Evolutionary conservation across 2,113 vertebrate genomes (phyloP).

Genomic region (Arenaria interpres): DNA sequence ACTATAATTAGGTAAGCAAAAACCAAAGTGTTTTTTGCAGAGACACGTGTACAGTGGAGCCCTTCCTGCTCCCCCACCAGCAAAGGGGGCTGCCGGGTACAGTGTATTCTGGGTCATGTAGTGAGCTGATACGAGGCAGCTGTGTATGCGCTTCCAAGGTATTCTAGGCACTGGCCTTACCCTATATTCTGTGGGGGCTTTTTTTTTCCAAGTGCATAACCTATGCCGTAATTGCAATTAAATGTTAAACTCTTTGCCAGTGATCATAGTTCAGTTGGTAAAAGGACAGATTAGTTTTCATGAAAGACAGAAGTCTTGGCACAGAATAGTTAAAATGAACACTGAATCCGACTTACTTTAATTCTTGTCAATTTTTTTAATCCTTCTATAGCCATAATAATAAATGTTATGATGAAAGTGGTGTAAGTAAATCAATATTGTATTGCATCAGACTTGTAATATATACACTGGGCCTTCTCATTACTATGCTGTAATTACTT

Average conservation of each 20-base stretch:
- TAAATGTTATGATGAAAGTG: background rate
- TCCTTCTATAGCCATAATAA: background rate
- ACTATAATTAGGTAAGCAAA: background rate
- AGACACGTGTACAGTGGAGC: fast-evolving
- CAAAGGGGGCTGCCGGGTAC: background rate
- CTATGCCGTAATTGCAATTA: background rate
- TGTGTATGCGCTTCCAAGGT: background rate
- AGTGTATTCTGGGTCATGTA: background rate
- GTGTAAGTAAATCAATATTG: background rate
- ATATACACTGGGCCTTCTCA: background rate
- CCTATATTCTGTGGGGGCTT: background rate
- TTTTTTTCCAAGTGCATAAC: background rate
- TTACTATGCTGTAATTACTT: constrained; percentile 18
- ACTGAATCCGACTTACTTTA: background rate
- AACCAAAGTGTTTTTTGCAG: background rate
- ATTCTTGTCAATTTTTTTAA: background rate
- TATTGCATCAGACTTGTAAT: background rate
- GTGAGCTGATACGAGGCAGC: background rate
- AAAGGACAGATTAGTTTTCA: background rate
- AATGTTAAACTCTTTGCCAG: background rate
- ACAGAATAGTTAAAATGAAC: background rate
- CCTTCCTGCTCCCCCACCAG: background rate
- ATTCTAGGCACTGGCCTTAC: background rate
- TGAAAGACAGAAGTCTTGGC: background rate
- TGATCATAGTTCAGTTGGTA: background rate